A percentile compares a stretch with the other conserved stretches of the same genome.
Evolutionary conservation across 2,113 vertebrate genomes (phyloP).

Genomic region (Manacus vitellinus): DNA sequence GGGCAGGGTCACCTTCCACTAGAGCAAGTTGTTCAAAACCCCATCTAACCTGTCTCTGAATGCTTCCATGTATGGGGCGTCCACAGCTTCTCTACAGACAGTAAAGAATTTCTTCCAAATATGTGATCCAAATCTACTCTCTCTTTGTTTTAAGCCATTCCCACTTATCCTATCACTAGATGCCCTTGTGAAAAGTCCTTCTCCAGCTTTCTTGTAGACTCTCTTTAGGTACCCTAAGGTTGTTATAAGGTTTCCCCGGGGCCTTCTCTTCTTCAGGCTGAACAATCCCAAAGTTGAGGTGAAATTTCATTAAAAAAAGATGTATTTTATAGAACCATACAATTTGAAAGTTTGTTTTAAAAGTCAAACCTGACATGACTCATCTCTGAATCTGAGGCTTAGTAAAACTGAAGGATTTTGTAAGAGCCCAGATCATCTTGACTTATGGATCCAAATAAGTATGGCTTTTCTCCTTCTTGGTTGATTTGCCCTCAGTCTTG

Average conservation of each 20-base stretch:
- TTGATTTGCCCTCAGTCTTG: neutral
- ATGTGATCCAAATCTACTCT: neutral
- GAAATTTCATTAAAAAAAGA: neutral
- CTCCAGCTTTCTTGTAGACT: neutral
- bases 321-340: neutral
- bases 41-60: accelerated
- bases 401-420: neutral
- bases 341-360: neutral
- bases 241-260: neutral
- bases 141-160: neutral
- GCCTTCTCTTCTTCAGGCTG: neutral
- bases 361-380: neutral
- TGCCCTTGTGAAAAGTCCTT: neutral
- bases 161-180: neutral
- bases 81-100: neutral
- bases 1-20: neutral
- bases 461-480: neutral
- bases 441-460: neutral
- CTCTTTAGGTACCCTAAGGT: neutral
- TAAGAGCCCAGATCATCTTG: neutral
- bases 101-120: neutral
- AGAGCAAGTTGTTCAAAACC: neutral
- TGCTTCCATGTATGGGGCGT: neutral
- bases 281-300: neutral
- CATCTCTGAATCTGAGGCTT: neutral